Evolutionary conservation across 2,797 vertebrate species (phyloP).

Genomic region (Urophycis tenuis): DNA sequence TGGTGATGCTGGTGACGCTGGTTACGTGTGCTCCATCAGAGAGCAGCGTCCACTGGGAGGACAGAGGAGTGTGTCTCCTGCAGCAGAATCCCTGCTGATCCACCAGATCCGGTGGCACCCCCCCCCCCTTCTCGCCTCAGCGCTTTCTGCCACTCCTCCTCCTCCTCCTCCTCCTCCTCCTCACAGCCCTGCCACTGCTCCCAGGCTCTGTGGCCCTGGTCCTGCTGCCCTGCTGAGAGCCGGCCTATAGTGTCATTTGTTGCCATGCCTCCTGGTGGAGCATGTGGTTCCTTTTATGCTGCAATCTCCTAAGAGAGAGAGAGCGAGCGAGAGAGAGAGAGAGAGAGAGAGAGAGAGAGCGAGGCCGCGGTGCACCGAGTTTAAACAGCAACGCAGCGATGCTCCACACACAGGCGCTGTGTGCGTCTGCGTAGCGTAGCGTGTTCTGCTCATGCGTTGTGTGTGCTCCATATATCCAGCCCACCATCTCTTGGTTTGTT

Average conservation of each 20-base stretch:
- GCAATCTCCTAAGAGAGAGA: constrained; percentile 42
- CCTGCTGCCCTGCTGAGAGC: constrained; percentile 52
- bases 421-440: constrained; percentile 19
- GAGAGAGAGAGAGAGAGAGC: not conserved
- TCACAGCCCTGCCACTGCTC: constrained; percentile 39
- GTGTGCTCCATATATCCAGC: not conserved
- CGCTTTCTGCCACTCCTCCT: constrained; percentile 1
- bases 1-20: too few species aligned
- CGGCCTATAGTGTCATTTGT: constrained; percentile 60
- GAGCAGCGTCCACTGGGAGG: not conserved
- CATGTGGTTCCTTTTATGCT: constrained; percentile 54
- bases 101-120: not conserved
- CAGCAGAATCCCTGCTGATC: not conserved
- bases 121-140: not conserved
- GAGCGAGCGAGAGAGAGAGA: constrained; percentile 12
- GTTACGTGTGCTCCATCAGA: not conserved
- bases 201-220: constrained; percentile 42
- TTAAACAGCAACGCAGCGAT: constrained; percentile 27
- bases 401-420: constrained; percentile 34
- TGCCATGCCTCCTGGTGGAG: constrained; percentile 59
- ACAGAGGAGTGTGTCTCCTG: not conserved
- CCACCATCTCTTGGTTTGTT: not conserved
- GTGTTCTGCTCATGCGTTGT: not conserved
- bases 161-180: constrained; percentile 7
- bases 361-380: not conserved